phyloP scores from a whole-genome alignment of 2,113 vertebrate genomes.

The Leiothrix lutea region DNA sequence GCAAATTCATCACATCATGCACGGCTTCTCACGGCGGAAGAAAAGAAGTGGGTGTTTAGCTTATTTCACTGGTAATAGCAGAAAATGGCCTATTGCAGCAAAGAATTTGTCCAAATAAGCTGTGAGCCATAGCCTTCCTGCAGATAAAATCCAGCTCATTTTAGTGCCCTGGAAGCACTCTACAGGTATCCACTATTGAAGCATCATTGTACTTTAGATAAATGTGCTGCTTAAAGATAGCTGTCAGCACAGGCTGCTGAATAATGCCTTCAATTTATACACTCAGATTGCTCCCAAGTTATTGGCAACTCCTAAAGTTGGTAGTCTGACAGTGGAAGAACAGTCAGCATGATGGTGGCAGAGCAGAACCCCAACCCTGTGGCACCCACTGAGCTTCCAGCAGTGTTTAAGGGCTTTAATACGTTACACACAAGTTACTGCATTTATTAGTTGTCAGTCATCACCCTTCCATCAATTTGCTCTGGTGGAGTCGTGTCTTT shows the following conservation, averaged over 20 bases:
- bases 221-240: background rate
- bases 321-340: background rate
- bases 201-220: background rate
- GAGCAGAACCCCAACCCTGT: background rate
- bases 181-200: background rate
- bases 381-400: background rate
- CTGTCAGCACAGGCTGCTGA: background rate
- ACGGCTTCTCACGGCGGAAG: background rate
- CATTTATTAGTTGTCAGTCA: background rate
- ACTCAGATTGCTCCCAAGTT: background rate
- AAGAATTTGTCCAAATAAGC: constrained; percentile 32
- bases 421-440: rapidly evolving
- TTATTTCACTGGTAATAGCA: background rate
- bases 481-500: background rate
- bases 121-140: background rate
- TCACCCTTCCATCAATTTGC: background rate
- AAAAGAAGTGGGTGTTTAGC: background rate
- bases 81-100: constrained; percentile 11
- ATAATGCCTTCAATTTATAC: background rate
- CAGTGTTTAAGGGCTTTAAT: background rate
- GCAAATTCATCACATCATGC: background rate
- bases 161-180: background rate
- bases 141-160: background rate
- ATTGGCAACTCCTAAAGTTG: background rate
- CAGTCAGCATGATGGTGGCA: rapidly evolving